These are phyloP conservation scores for Leontocebus nigricollis DNA, from an alignment of 2,797 vertebrate species.

Conservation along the genomic window DNA sequence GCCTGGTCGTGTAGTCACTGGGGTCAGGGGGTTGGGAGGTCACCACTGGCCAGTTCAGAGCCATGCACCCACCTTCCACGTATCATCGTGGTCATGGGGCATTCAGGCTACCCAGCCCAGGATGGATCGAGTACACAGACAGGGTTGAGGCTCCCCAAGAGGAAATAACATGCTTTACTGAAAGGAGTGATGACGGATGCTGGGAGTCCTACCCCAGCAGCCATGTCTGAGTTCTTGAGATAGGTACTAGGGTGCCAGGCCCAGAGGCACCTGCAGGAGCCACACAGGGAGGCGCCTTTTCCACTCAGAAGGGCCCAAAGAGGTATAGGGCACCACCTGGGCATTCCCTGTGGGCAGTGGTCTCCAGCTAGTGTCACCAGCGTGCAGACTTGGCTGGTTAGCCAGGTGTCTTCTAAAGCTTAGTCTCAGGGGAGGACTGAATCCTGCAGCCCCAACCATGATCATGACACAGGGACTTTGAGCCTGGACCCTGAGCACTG, in stretches of 20 bases:
- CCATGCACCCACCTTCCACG: fast-evolving
- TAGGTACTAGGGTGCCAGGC: neutral
- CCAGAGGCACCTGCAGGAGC: neutral
- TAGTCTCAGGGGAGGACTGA: neutral
- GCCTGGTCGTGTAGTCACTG: neutral
- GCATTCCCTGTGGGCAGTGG: no score
- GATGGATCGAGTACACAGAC: neutral
- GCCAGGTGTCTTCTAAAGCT: neutral
- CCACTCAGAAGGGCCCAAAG: neutral
- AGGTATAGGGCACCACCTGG: fast-evolving
- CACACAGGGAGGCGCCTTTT: neutral
- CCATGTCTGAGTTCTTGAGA: neutral
- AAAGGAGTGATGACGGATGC: fast-evolving
- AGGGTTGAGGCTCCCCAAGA: neutral
- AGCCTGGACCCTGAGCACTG: neutral
- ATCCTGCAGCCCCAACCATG: neutral
- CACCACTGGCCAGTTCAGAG: neutral
- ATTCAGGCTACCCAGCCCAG: neutral
- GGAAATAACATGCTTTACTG: neutral
- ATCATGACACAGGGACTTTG: fast-evolving
- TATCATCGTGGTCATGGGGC: neutral
- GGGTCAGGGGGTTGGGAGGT: neutral
- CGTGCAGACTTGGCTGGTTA: neutral
- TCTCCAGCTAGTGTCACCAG: neutral
- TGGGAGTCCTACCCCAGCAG: neutral